Percentiles rank a stretch among this genome's conserved stretches.
Conservation (phyloP, 92 coral and sea anemone genomes). For the Phenganax marumi region DNA sequence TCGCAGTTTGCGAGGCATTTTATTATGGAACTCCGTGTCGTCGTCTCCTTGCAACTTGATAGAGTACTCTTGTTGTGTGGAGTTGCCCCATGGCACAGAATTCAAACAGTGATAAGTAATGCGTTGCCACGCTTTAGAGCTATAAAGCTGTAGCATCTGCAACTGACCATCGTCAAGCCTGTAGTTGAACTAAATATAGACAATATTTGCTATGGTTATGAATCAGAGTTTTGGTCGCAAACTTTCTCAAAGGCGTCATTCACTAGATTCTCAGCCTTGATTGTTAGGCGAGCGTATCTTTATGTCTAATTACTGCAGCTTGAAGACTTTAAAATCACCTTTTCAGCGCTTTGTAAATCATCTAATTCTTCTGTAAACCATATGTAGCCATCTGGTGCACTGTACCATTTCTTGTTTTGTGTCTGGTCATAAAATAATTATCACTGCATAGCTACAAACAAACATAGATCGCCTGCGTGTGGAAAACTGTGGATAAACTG, state of each 20-base stretch:
- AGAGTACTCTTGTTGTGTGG: constrained; percentile 17
- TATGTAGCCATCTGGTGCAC: constrained; percentile 21
- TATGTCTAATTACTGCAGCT: too few relatives aligned
- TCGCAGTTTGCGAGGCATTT: constrained; percentile 38
- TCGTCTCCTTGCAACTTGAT: constrained; percentile 45
- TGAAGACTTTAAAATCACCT: too few relatives aligned
- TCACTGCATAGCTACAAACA: background rate
- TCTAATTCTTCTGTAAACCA: too few relatives aligned
- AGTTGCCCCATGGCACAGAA: constrained; percentile 74
- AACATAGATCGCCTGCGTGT: background rate
- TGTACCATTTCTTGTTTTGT: constrained; percentile 40
- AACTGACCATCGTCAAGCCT: constrained; percentile 71
- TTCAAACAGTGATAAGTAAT: constrained; percentile 73
- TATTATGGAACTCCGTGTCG: constrained; percentile 35
- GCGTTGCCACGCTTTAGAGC: constrained; percentile 69
- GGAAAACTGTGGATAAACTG: background rate
- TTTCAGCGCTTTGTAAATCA: too few relatives aligned
- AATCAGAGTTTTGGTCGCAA: background rate
- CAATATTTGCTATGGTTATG: background rate
- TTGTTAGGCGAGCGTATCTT: too few relatives aligned
- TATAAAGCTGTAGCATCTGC: constrained; percentile 68
- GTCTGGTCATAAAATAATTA: background rate
- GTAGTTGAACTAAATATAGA: constrained; percentile 61
- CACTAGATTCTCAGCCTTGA: too few relatives aligned
- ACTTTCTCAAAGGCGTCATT: too few relatives aligned